Evolutionary conservation across 92 coral and sea anemone species (phyloP).

Genomic region (Nematostella vectensis): DNA sequence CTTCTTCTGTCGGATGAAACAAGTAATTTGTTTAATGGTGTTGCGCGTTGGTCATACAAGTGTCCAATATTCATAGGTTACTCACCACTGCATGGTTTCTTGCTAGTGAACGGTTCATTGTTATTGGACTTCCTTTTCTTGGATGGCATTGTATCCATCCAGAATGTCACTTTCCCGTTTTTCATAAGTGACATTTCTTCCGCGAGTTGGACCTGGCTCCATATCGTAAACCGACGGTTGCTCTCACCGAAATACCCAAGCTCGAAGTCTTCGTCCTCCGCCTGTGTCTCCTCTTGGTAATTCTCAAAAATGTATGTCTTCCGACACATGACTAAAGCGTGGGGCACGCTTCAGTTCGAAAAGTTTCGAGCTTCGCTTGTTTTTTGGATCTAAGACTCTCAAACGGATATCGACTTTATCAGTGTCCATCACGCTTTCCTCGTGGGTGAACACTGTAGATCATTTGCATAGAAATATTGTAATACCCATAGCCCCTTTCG

Average conservation of each 20-base stretch:
- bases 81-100: too few relatives aligned
- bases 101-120: too few relatives aligned
- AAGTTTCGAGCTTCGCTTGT: slow-evolving; percentile 8
- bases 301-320: slow-evolving; percentile 15
- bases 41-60: too few relatives aligned
- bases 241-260: slow-evolving; percentile 23
- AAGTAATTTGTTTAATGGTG: too few relatives aligned
- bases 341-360: slow-evolving; percentile 6
- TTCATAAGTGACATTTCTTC: slow-evolving; percentile 24
- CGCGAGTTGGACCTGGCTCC: slow-evolving; percentile 15
- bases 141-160: neutral
- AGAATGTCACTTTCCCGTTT: slow-evolving; percentile 9
- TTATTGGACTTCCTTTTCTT: too few relatives aligned
- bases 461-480: too few relatives aligned
- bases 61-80: too few relatives aligned
- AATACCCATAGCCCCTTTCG: too few relatives aligned
- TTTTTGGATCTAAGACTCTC: slow-evolving; percentile 20
- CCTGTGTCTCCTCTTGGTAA: slow-evolving; percentile 11
- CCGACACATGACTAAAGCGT: slow-evolving; percentile 4
- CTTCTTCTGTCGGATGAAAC: too few relatives aligned
- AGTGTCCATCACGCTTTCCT: too few relatives aligned
- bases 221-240: slow-evolving; percentile 19
- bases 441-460: too few relatives aligned
- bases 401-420: slow-evolving; percentile 17
- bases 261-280: slow-evolving; percentile 7